Percentiles rank a stretch among this genome's conserved stretches.
These are phyloP conservation scores for Thryonomys swinderianus DNA, from an alignment of 2,113 vertebrate genomes.

Conservation along the genomic window DNA sequence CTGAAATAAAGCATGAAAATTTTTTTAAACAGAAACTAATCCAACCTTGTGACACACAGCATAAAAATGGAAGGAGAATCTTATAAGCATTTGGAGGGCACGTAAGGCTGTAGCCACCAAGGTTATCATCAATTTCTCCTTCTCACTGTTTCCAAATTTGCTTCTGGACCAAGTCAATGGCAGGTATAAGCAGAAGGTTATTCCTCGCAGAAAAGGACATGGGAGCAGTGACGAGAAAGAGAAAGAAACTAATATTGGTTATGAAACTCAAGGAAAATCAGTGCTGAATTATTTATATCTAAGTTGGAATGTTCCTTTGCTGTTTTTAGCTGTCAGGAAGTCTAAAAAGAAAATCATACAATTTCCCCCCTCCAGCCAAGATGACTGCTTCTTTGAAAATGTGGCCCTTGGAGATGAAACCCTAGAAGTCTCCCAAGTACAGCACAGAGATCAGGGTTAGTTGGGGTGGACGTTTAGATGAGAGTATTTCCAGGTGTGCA, in stretches of 20 bases:
- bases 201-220: conserved; percentile 76
- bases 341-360: conserved; percentile 65
- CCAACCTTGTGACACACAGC: conserved; percentile 41
- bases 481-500: conserved; percentile 64
- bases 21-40: conserved; percentile 62
- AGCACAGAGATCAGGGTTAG: conserved; percentile 15
- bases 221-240: conserved; percentile 39
- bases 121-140: conserved; percentile 70
- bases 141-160: conserved; percentile 3
- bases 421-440: conserved; percentile 14
- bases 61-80: conserved; percentile 47
- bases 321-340: conserved; percentile 60
- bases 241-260: conserved; percentile 80
- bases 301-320: conserved; percentile 72
- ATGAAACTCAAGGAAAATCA: conserved; percentile 71
- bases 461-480: conserved; percentile 56
- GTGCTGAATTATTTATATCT: conserved; percentile 75
- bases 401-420: conserved; percentile 35
- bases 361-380: conserved; percentile 35
- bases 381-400: conserved; percentile 61
- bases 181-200: conserved; percentile 73
- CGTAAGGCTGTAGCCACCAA: conserved; percentile 48
- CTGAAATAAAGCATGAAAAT: conserved; percentile 76
- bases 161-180: conserved; percentile 53
- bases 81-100: neutral